These are phyloP conservation scores for Nasonia oneida DNA, from an alignment of 2,888 invertebrate genomes.

Conservation along the genomic window DNA sequence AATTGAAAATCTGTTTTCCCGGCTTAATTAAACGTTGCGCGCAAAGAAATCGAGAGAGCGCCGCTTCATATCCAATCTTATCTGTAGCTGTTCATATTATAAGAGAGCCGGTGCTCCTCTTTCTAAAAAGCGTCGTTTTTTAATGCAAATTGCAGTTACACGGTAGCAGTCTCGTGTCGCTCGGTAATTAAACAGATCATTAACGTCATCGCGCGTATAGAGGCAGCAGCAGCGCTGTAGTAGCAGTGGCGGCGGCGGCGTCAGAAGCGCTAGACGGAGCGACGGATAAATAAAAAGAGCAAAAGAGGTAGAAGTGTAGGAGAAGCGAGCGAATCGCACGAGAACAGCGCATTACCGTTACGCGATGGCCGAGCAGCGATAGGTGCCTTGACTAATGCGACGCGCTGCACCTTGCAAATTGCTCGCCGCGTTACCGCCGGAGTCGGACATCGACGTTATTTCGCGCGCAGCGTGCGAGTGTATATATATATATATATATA, in stretches of 20 bases:
- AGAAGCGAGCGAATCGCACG: slow-evolving; percentile 70
- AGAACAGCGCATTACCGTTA: slow-evolving; percentile 76
- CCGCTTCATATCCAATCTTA: slow-evolving; percentile 44
- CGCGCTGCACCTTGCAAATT: slow-evolving; percentile 79
- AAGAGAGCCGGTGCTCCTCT: neutral
- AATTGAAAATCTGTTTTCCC: slow-evolving; percentile 21
- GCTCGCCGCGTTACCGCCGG: slow-evolving; percentile 64
- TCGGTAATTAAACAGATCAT: slow-evolving; percentile 78
- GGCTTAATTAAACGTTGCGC: slow-evolving; percentile 31
- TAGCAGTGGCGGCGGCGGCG: too few relatives aligned
- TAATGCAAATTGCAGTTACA: slow-evolving; percentile 57
- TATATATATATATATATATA: neutral
- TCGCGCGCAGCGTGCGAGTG: neutral
- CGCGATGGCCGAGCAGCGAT: slow-evolving; percentile 76
- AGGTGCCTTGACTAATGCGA: slow-evolving; percentile 78
- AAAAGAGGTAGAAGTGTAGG: slow-evolving; percentile 15
- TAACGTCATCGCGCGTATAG: slow-evolving; percentile 71
- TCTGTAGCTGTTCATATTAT: slow-evolving; percentile 27
- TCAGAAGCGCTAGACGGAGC: neutral
- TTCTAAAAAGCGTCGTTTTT: slow-evolving; percentile 53
- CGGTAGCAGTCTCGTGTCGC: slow-evolving; percentile 65
- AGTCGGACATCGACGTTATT: slow-evolving; percentile 56
- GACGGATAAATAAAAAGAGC: slow-evolving; percentile 60
- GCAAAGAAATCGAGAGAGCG: neutral
- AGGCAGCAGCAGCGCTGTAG: neutral